Conservation (phyloP, 2,888 invertebrate species). For the Dorcus hopei region DNA sequence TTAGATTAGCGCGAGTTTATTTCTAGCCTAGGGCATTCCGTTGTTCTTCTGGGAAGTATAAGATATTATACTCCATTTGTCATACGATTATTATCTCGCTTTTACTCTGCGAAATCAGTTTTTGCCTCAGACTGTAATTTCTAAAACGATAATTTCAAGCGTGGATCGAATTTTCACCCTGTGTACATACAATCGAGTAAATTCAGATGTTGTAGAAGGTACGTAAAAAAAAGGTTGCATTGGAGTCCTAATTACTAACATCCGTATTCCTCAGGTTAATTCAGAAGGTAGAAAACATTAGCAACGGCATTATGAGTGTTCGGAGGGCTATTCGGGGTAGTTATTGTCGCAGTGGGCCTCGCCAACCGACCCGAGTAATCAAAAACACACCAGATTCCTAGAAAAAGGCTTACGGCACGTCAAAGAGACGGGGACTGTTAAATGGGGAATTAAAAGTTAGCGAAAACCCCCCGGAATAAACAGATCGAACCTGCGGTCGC, state of each 20-base stretch:
- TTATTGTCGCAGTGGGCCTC: conserved; percentile 61
- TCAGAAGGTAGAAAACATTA: conserved; percentile 55
- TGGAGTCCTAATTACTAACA: conserved; percentile 61
- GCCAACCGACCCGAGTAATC: conserved; percentile 65
- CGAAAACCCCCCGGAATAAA: conserved; percentile 9
- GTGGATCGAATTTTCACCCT: too few species aligned
- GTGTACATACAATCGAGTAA: too few species aligned
- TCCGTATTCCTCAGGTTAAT: conserved; percentile 46
- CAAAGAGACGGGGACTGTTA: conserved; percentile 38
- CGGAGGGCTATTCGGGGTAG: conserved; percentile 66
- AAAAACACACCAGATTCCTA: conserved; percentile 44
- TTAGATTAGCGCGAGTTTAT: conserved; percentile 35
- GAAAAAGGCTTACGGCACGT: conserved; percentile 40
- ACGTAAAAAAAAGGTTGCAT: conserved; percentile 33
- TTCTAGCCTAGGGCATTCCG: conserved; percentile 29
- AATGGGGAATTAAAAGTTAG: conserved; percentile 44
- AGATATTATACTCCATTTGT: conserved; percentile 38
- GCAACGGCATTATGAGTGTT: conserved; percentile 67
- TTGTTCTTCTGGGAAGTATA: conserved; percentile 34
- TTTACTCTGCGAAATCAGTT: neutral
- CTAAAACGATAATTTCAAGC: too few species aligned
- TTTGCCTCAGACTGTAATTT: too few species aligned
- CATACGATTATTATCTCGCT: conserved; percentile 30
- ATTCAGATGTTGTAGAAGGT: conserved; percentile 1
- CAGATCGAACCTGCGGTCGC: conserved; percentile 12